These are phyloP conservation scores for Struthidea cinerea DNA, from an alignment of 2,113 vertebrate species.

Conservation along the genomic window DNA sequence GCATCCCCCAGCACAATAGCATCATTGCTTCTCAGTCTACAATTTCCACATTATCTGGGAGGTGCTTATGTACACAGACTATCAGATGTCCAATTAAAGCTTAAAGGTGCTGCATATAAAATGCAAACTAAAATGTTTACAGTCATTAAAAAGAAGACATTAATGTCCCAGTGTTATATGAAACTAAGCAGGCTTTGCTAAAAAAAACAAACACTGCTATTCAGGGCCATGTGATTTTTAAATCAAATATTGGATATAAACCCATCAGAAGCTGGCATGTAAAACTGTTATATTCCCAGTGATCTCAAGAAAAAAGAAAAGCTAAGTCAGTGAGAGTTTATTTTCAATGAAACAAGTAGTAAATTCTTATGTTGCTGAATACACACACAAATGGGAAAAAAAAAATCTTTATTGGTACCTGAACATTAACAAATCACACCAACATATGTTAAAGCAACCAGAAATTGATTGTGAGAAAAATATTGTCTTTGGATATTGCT, in stretches of 20 bases:
- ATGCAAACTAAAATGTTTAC: constrained; percentile 53
- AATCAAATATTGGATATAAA: constrained; percentile 15
- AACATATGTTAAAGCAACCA: not conserved
- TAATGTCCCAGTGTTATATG: constrained; percentile 13
- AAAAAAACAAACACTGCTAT: not conserved
- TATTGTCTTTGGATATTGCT: not conserved
- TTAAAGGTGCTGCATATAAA: constrained; percentile 59
- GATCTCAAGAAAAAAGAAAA: constrained; percentile 6
- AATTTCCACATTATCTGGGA: constrained; percentile 44
- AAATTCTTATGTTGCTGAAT: not conserved
- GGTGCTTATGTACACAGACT: constrained; percentile 48
- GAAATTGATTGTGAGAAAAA: not conserved
- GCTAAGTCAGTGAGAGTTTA: not conserved
- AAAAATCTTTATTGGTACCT: not conserved
- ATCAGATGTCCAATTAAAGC: constrained; percentile 63
- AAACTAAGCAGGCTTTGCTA: constrained; percentile 50
- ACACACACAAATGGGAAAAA: not conserved
- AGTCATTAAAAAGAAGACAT: constrained; percentile 55
- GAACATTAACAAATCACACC: constrained; percentile 6
- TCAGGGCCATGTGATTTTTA: constrained; percentile 36
- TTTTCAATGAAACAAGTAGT: not conserved
- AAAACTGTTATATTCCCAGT: constrained; percentile 34
- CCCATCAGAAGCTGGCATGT: constrained; percentile 1
- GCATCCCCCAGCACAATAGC: constrained; percentile 30
- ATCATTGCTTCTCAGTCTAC: constrained; percentile 48